Base-by-base conservation (phyloP, 1,140 invertebrate genomes). In the Eurytemora carolleeae region DNA sequence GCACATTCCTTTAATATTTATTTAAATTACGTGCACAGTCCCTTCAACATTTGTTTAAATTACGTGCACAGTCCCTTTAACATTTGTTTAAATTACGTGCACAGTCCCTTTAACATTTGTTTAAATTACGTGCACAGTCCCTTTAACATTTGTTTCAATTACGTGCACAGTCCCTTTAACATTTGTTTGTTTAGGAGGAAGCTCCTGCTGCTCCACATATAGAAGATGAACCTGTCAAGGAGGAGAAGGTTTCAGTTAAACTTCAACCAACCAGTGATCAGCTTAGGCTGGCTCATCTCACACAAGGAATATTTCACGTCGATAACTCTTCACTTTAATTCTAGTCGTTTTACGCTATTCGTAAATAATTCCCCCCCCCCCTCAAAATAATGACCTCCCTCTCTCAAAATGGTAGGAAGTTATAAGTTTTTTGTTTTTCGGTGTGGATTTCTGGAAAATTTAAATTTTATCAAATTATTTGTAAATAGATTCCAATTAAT, bases 211-310 rank as follows among this genome's bases (percentile, higher is more conserved):
- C 31, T 12, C 7, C 31, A 44, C 31, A 44, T n/a, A 44, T 12
- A 12, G 31, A 44, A 7, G 31, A 44, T 44, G 31, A 44, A 12
- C 7, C 31, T 44, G n/a, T n/a, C n/a, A 44, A 44, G n/a, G 31
- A 44, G 7, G 53, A 60, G 44, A 55, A 21, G 59, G 31, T 18
- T 18, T 15, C 25, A 12, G 17, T n/a, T n/a, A 53, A 60, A 19
- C 19, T 60, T 52, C 59, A 60, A 18, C 56, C 60, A 53, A 62
- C 60, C 53, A 2, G 19, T 12, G 60, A 62, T 24, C 60, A 62
- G 60, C 19, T 62, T 18, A 62, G 57, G 54, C 57, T 62, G 17
- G 60, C 60, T 19, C 53, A 62, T 22, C 18, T 62, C 60, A 62
- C 53, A 25, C 53, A 23, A 22, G 21, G 60, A 55, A n/a, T n/a